Evolutionary conservation across 2,888 invertebrate genomes (phyloP), one percentile per base, ranked within the genome.

Genomic region (Parthenolecanium corni): DNA sequence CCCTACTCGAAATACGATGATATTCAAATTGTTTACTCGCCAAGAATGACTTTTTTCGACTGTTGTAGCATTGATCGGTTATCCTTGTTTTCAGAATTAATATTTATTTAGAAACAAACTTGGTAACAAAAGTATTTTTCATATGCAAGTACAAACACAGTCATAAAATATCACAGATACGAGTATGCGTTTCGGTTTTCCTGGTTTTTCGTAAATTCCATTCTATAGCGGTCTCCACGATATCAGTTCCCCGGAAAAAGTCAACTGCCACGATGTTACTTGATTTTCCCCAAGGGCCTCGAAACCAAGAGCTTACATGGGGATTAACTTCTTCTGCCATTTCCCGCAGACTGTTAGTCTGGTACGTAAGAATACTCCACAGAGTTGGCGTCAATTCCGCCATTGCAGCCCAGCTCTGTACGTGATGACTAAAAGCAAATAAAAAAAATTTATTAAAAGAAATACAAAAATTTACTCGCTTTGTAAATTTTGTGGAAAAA

Each of bases 371-470:
- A 20, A 85, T 78, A 68, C 83, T 82, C 36, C 80, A 73, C 0
- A 82, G 76, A 44, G 78, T 80, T 0, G 85, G 83, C 0, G 86
- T 86, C 52, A 85, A 76, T 73, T 86, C 83, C 0, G 85, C 84
- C 86, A 86, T 86, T 9, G 84, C 58, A 12, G 58, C 49, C 58
- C 58, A 58, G 36, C 38, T 49, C 16, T 49, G 21, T 12, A 21
- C 25, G 9, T 64, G 63, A 14, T 65, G 67, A 40, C 67, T 66
- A 21, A 40, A 9, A 44, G 24, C 36, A 49, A 54, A n/a, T n/a
- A n/a, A n/a, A n/a, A n/a, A n/a, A n/a, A 31, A 9, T 31, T 31
- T 4, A 9, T 31, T 9, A 31, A 6, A 9, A 31, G 9, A 31
- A 31, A 9, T 31, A 31, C 4, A 31, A 31, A 31, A 6, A 31